Base-by-base conservation (phyloP, 2,888 invertebrate genomes). In the Tiliacea citrago region DNA sequence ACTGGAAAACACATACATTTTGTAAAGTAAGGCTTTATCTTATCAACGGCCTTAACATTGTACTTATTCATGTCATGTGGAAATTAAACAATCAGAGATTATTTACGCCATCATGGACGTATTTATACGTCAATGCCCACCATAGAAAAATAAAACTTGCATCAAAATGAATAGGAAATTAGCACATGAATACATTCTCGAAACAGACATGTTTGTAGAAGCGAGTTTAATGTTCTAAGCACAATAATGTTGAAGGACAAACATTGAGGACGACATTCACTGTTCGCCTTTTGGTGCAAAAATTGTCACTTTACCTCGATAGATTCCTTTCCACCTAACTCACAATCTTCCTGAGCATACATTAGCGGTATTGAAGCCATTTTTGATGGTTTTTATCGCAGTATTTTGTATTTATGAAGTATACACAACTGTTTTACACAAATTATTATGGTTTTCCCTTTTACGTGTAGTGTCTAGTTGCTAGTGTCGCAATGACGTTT, bases 301-400 rank as follows among this genome's bases (percentile, higher is more conserved):
- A 77, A 53, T 63, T 24, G 13, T 21, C 62, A 71, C 47, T 73
- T 91, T 93, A 96, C 96, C 93, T 96, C 94, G 24, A 96, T 94
- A 66, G 93, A 95, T 88, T 97, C 97, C 90, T 97, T 98, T 81
- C 97, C 97, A 62, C 97, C 98, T 57, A 97, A 94, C 89, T 98
- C 98, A 84, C 97, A 97, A 91, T 98, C 97, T 83, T 97, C 97
- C 85, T 97, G 97, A 49, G 96, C 96, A 81, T 97, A 96, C 93
- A 97, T 97, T 84, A 97, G 92, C 16, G 97, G 97, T 90, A 97
- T 96, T 69, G 96, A 92, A 86, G 97, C 95, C 96, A 96, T 96
- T 75, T 82, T 92, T 71, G 49, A 53, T 66, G 67, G 49, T 70
- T 73, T 82, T 77, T 75, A 74, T 49, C 51, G 63, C 55, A n/a